These are phyloP conservation scores for Tetramorium parvispinum DNA, from an alignment of 1,140 invertebrate genomes.

Conservation along the genomic window DNA sequence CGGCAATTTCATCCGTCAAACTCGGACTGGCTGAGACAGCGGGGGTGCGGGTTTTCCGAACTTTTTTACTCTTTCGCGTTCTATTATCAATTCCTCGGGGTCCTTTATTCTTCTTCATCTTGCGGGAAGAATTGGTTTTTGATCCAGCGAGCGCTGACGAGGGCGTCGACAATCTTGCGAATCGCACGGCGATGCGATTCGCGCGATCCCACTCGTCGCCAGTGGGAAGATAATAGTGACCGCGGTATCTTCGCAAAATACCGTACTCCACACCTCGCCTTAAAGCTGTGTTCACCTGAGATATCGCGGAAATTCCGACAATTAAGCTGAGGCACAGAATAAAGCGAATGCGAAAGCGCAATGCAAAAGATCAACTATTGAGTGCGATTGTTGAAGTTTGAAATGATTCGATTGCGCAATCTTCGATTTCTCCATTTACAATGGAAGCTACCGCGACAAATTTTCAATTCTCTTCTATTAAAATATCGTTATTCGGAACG, in stretches of 20 bases:
- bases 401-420: not conserved
- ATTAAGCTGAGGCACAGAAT: not conserved
- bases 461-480: constrained; percentile 18
- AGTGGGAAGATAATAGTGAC: constrained; percentile 78
- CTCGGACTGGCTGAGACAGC: constrained; percentile 62
- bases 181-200: constrained; percentile 76
- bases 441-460: not conserved
- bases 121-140: constrained; percentile 49
- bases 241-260: constrained; percentile 76
- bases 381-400: not conserved
- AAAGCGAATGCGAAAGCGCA: not conserved
- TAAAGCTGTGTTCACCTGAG: constrained; percentile 75
- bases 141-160: constrained; percentile 61
- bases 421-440: not conserved
- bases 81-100: not conserved
- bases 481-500: constrained; percentile 51
- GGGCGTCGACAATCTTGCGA: constrained; percentile 76
- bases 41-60: constrained; percentile 56
- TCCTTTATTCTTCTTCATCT: constrained; percentile 14
- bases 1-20: constrained; percentile 63
- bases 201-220: constrained; percentile 74
- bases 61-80: constrained; percentile 39
- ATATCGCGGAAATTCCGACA: not conserved
- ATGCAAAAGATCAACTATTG: not conserved
- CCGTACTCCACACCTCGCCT: constrained; percentile 78